phyloP scores from a whole-genome alignment of 1,140 invertebrate species.

The Condylostylus longicornis region DNA sequence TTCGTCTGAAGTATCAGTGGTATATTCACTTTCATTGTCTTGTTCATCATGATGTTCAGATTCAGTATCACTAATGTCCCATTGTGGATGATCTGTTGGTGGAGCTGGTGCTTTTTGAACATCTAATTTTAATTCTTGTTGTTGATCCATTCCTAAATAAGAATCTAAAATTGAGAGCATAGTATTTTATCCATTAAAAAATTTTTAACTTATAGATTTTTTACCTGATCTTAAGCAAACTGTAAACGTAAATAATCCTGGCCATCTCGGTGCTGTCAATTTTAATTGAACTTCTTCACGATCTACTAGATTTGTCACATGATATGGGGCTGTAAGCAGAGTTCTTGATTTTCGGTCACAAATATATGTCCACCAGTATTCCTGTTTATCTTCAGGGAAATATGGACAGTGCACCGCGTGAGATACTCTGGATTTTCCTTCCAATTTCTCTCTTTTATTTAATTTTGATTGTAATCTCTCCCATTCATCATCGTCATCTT shows the following conservation, averaged over 20 bases:
- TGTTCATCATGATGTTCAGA: slow-evolving; percentile 53
- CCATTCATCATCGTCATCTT: slow-evolving; percentile 63
- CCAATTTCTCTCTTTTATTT: slow-evolving; percentile 72
- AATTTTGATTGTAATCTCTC: slow-evolving; percentile 58
- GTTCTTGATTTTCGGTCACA: slow-evolving; percentile 83
- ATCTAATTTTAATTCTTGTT: slow-evolving; percentile 86
- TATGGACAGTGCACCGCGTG: slow-evolving; percentile 92
- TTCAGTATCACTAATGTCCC: slow-evolving; percentile 90
- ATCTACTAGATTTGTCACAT: slow-evolving; percentile 71
- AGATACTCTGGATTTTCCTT: slow-evolving; percentile 85
- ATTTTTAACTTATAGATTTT: neutral
- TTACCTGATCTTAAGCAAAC: slow-evolving; percentile 71
- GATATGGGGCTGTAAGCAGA: slow-evolving; percentile 77
- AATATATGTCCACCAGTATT: slow-evolving; percentile 99
- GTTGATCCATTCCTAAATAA: slow-evolving; percentile 83
- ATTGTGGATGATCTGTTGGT: slow-evolving; percentile 83
- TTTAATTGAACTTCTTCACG: slow-evolving; percentile 79
- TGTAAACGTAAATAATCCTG: slow-evolving; percentile 84
- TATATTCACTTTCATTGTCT: slow-evolving; percentile 43
- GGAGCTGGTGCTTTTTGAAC: slow-evolving; percentile 87
- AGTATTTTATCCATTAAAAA: neutral
- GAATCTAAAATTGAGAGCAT: slow-evolving; percentile 55
- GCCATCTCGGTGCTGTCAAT: slow-evolving; percentile 88
- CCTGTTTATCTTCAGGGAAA: slow-evolving; percentile 92
- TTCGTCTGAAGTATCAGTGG: slow-evolving; percentile 41